phyloP scores from a whole-genome alignment of 2,888 invertebrate genomes.

The Nomada hirtipes region DNA sequence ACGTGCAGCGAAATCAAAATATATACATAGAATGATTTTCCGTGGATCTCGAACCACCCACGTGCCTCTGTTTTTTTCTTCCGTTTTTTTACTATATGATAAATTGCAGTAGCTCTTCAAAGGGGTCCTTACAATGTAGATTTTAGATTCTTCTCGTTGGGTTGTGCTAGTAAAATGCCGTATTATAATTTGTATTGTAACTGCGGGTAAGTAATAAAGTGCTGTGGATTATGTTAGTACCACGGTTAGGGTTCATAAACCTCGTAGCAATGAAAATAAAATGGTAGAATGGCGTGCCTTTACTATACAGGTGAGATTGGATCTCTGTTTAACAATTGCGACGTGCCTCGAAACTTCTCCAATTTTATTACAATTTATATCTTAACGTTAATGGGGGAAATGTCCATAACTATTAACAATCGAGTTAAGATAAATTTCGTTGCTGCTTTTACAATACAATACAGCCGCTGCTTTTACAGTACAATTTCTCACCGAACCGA shows the following conservation, averaged over 20 bases:
- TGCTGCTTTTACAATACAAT: neutral
- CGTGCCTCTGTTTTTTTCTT: neutral
- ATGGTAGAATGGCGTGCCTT: too few relatives aligned
- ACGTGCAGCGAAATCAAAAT: constrained; percentile 17
- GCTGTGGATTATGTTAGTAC: neutral
- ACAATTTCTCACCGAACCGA: neutral
- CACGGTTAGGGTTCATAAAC: too few relatives aligned
- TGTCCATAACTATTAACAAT: too few relatives aligned
- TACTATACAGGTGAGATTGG: too few relatives aligned
- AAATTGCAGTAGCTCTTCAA: neutral
- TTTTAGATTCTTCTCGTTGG: neutral
- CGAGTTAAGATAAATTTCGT: too few relatives aligned
- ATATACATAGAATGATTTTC: neutral
- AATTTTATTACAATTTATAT: too few relatives aligned
- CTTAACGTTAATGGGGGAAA: too few relatives aligned
- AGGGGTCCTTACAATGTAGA: neutral
- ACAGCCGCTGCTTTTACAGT: neutral
- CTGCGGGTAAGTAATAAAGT: neutral
- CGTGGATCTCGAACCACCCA: neutral
- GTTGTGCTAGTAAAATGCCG: neutral
- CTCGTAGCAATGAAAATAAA: neutral
- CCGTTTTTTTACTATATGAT: constrained; percentile 2
- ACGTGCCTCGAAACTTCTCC: too few relatives aligned
- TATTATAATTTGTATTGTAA: constrained; percentile 5
- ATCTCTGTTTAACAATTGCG: too few relatives aligned